Conservation (phyloP, 2,113 vertebrate genomes). For the Vanacampus margaritifer region DNA sequence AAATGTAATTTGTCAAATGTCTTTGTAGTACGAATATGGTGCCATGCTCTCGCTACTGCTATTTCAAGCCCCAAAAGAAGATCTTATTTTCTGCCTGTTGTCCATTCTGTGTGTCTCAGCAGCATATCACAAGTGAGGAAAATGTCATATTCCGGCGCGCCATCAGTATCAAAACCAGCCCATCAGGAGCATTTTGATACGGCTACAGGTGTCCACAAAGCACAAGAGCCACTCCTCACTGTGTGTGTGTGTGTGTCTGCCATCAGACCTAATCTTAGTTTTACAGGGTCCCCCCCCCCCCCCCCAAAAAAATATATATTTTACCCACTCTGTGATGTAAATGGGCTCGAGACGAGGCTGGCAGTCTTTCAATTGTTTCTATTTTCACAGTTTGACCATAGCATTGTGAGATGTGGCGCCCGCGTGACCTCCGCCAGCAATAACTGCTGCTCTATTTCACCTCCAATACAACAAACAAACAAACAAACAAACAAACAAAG, state of each 20-base stretch:
- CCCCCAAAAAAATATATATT: conserved; percentile 34
- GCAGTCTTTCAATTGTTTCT: conserved; percentile 14
- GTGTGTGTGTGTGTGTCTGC: not conserved
- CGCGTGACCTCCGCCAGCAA: conserved; percentile 4
- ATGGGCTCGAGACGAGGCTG: conserved; percentile 27
- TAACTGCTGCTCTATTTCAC: conserved; percentile 11
- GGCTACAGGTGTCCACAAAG: conserved; percentile 50
- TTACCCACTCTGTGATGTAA: conserved; percentile 41
- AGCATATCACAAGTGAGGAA: conserved; percentile 45
- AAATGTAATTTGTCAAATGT: not conserved
- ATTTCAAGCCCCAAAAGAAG: conserved; percentile 38
- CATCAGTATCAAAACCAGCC: conserved; percentile 52
- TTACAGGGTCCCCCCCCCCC: conserved; percentile 34
- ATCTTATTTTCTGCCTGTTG: conserved; percentile 70
- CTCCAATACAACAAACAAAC: conserved; percentile 16
- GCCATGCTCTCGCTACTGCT: conserved; percentile 25
- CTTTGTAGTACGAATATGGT: not conserved
- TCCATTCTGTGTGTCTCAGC: conserved; percentile 48
- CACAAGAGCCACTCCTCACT: conserved; percentile 25
- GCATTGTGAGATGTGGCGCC: conserved; percentile 11
- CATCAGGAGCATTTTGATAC: conserved; percentile 54
- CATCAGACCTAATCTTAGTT: conserved; percentile 25
- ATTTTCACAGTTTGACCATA: conserved; percentile 10
- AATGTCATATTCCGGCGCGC: conserved; percentile 42
- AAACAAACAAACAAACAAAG: conserved; percentile 1